Base-by-base conservation (phyloP, 2,888 invertebrate species). In the Magallana nippona region DNA sequence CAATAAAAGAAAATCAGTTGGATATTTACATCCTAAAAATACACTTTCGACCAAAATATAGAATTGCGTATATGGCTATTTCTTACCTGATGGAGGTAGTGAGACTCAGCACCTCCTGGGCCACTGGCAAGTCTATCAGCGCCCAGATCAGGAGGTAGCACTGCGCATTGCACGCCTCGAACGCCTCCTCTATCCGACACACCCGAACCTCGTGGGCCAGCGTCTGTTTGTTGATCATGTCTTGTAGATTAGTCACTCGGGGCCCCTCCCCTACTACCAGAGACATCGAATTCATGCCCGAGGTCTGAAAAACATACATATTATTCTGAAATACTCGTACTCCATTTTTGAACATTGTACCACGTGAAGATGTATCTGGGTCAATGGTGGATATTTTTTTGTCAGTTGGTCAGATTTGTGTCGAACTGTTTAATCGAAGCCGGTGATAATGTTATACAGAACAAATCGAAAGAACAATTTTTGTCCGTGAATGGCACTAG, bases 131-230 rank as follows among this genome's bases (percentile, higher is more conserved):
- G 17, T 81, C 79, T 57, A 90, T 86, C 44, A 88, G 60, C 60
- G 90, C 78, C 90, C 90, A 90, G 15, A 90, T 87, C 57, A 90
- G 82, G 22, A 86, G 85, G 79, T 84, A 89, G 19, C 81, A 60
- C 55, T 86, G 82, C 57, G 56, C 84, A 82, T 87, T 89, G 79
- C 89, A 89, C 77, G 86, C 32, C 27, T 84, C 85, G 27, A 87
- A 83, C 10, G 87, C 87, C 44, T 88, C 88, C 15, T 86, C 86
- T 55, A 82, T 81, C n/a, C 58, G 83, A 60, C 87, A 87, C 0
- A 82, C 82, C 22, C 85, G 79, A 19, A 90, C 78, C 62, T 87
- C 87, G 81, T 90, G 89, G 22, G 86, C 88, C 11, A 81, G 55
- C 27, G 86, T 86, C 82, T 85, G 83, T 32, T 85, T 82, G 11